Base-by-base conservation (phyloP, 2,113 vertebrate genomes). In the Podarcis cretensis region DNA sequence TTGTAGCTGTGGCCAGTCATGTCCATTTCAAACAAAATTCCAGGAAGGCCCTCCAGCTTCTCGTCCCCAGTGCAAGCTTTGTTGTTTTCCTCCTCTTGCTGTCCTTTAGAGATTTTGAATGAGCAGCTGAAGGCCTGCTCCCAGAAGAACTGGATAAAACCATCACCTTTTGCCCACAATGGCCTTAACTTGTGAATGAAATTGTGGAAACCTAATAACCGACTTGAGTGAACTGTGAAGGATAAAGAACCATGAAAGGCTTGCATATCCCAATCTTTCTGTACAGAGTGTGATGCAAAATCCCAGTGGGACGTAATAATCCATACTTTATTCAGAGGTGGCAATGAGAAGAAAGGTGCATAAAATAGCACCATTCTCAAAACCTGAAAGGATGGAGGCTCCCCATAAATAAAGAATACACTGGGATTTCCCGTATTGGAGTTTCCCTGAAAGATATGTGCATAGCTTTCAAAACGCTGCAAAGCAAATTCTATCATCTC, bases 121-220 rank as follows among this genome's bases (percentile, higher is more conserved):
- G 74, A 77, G 77, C 84, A 85, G 57, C 30, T 37, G 25, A 85
- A 85, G 40, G 73, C 35, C 23, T 85, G 59, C 35, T 85, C 84
- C 84, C 84, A 77, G 75, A 85, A 85, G 4, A n/a, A 23, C 35
- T 43, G 74, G 7, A 85, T 77, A n/a, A 85, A 85, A 12, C 57
- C 73, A 77, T 77, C 48, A 30, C 27, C 48, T 57, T 73, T 25
- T 4, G 9, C 9, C 25, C 54, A 21, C 6, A 4, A 85, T 27
- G 54, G 73, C 7, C 37, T n/a, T 80, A 59, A 20, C 1, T 23
- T 20, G 6, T 80, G 78, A 80, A 80, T 54, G 23, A 80, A 80
- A 3, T n/a, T 18, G 3, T n/a, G 30, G 78, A 80, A 80, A 8
- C 6, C 54, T 3, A 18, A 30, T 18, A 54, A 54, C 16, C n/a